phyloP scores from a whole-genome alignment of 2,797 vertebrate genomes.

The Oceanodroma leucorhoa region DNA sequence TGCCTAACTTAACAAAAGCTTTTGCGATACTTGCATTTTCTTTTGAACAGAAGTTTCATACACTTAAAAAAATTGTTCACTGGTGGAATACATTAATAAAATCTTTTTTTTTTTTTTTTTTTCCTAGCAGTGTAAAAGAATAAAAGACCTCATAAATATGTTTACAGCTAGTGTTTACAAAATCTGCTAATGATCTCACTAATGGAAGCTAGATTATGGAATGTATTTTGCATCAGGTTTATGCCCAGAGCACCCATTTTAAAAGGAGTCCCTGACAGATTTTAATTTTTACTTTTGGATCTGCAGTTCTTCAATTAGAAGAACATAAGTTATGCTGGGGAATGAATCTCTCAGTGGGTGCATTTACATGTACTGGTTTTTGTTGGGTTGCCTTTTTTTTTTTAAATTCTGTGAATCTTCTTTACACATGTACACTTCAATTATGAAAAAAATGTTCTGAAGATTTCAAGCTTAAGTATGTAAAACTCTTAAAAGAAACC shows the following conservation, averaged over 20 bases:
- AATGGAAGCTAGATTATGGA: slow-evolving; percentile 40
- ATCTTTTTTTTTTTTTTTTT: background rate
- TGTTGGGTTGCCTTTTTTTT: no score
- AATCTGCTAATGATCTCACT: slow-evolving; percentile 49
- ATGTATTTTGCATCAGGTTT: slow-evolving; percentile 7
- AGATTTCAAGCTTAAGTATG: background rate
- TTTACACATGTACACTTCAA: background rate
- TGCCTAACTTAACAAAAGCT: background rate
- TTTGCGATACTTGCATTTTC: slow-evolving; percentile 12
- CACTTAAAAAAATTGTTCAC: slow-evolving; percentile 19
- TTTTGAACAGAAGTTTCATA: slow-evolving; percentile 41
- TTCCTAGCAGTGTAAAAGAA: background rate
- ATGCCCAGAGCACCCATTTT: background rate
- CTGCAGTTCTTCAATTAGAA: background rate
- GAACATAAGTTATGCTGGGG: background rate
- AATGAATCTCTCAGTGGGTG: background rate
- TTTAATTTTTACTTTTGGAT: background rate
- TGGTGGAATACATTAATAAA: background rate
- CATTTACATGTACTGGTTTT: background rate
- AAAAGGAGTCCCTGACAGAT: background rate
- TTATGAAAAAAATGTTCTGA: background rate
- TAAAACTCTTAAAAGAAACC: background rate
- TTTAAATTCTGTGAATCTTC: background rate
- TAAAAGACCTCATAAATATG: slow-evolving; percentile 34
- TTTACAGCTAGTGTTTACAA: slow-evolving; percentile 57